phyloP scores from a whole-genome alignment of 2,888 invertebrate genomes.

The Thecophora atra region DNA sequence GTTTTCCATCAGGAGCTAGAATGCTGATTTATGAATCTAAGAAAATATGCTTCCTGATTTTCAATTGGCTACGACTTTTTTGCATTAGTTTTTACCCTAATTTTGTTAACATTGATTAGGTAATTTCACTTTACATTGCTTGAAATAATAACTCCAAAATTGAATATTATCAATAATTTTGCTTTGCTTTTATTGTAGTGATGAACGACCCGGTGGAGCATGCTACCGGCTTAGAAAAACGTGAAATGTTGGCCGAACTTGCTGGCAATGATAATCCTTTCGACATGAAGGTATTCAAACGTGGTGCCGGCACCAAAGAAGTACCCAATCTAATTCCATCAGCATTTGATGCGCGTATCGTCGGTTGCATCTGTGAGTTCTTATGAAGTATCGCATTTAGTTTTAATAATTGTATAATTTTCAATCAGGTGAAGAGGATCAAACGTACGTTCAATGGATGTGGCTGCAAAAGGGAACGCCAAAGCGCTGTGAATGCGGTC shows the following conservation, averaged over 20 bases:
- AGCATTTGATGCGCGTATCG: conserved; percentile 85
- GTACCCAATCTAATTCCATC: conserved; percentile 91
- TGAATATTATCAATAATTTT: neutral
- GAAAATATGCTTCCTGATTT: neutral
- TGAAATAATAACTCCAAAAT: neutral
- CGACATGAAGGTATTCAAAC: conserved; percentile 83
- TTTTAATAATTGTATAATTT: conserved; percentile 4
- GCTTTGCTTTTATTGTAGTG: conserved; percentile 66
- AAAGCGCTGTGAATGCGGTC: conserved; percentile 94
- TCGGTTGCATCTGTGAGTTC: conserved; percentile 91
- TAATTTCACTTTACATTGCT: neutral
- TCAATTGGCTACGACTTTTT: neutral
- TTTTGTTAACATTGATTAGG: neutral
- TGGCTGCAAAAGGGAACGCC: conserved; percentile 91
- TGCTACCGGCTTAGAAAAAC: conserved; percentile 92
- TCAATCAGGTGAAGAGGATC: conserved; percentile 82
- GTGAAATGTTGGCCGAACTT: conserved; percentile 84
- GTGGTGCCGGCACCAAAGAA: conserved; percentile 83
- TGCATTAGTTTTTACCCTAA: no score
- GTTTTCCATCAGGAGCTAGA: neutral
- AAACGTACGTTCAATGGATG: conserved; percentile 91
- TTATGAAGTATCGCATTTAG: neutral
- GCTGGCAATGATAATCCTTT: conserved; percentile 91
- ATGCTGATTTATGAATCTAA: neutral
- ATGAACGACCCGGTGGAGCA: conserved; percentile 91